Percentiles rank a stretch among this genome's conserved stretches.
Conservation (phyloP, 1,140 invertebrate species). For the Pentalonia nigronervosa region DNA sequence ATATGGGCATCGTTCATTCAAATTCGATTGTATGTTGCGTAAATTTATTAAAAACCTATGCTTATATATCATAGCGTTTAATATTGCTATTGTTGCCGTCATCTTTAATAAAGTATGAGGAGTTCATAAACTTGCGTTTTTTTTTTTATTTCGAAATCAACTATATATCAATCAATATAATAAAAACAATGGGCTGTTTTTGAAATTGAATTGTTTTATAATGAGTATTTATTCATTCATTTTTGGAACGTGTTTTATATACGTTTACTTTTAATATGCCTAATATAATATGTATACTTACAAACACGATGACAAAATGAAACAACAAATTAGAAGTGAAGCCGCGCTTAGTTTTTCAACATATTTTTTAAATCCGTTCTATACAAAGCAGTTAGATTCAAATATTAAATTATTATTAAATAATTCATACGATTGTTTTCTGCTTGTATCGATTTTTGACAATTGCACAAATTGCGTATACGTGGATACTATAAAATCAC, state of each 20-base stretch:
- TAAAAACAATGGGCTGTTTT: neutral
- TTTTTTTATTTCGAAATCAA: neutral
- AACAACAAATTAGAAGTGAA: neutral
- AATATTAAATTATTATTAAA: neutral
- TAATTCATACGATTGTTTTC: neutral
- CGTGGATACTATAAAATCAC: neutral
- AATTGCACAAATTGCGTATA: neutral
- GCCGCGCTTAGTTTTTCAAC: too few species aligned
- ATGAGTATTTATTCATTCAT: neutral
- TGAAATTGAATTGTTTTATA: neutral
- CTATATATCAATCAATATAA: neutral
- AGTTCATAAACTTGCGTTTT: neutral
- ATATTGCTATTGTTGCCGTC: neutral
- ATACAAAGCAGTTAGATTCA: neutral
- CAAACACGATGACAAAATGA: neutral
- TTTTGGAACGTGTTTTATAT: neutral
- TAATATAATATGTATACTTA: neutral
- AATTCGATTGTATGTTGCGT: neutral
- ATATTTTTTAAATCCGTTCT: neutral
- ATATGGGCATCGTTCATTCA: neutral
- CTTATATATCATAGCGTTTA: neutral
- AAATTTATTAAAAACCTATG: conserved; percentile 4
- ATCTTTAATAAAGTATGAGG: neutral
- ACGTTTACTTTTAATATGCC: neutral
- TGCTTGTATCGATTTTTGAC: neutral